Evolutionary conservation across 2,113 vertebrate genomes (phyloP).

Genomic region (Xiphorhynchus elegans): DNA sequence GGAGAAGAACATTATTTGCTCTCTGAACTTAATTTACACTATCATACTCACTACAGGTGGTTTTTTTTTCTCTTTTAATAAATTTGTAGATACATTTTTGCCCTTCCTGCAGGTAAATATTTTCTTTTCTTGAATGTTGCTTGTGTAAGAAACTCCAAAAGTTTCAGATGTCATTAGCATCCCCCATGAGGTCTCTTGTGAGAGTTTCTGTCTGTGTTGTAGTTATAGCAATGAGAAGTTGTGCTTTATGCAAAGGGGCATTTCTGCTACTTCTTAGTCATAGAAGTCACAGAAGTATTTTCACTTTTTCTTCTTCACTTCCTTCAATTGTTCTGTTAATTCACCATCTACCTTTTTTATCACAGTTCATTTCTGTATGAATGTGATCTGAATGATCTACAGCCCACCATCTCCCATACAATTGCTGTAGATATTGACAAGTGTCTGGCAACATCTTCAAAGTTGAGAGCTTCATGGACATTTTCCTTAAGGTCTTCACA

Average conservation of each 20-base stretch:
- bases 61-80: neutral
- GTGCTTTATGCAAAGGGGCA: rapidly evolving
- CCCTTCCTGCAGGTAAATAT: neutral
- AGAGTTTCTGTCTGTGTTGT: neutral
- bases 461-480: neutral
- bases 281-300: neutral
- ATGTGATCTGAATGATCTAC: neutral
- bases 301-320: neutral
- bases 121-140: slow-evolving; percentile 1
- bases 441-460: neutral
- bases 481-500: neutral
- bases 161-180: neutral
- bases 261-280: neutral
- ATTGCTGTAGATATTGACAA: neutral
- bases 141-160: neutral
- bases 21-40: neutral
- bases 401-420: neutral
- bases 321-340: neutral
- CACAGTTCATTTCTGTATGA: neutral
- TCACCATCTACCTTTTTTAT: neutral
- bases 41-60: rapidly evolving
- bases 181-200: neutral
- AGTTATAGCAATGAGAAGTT: neutral
- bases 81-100: neutral
- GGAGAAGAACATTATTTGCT: neutral